Percentiles rank a stretch among this genome's conserved stretches.
These are phyloP conservation scores for Podocnemis expansa DNA, from an alignment of 2,113 vertebrate species.

Conservation along the genomic window DNA sequence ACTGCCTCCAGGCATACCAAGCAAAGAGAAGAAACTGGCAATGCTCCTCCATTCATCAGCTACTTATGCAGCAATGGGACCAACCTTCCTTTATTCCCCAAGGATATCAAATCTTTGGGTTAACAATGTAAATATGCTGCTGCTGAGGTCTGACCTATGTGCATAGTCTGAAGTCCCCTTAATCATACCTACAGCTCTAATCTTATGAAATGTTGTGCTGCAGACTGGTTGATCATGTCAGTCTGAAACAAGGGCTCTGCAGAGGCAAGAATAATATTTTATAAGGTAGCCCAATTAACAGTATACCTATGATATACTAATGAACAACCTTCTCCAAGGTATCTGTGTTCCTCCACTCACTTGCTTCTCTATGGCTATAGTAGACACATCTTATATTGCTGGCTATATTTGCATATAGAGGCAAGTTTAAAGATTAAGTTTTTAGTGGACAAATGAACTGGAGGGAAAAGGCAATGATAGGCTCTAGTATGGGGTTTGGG, in stretches of 20 bases:
- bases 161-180: background rate
- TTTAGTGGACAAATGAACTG: background rate
- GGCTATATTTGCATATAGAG: background rate
- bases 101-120: conserved; percentile 37
- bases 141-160: background rate
- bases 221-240: background rate
- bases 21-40: conserved; percentile 25
- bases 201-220: background rate
- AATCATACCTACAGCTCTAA: background rate
- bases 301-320: background rate
- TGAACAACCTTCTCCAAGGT: background rate
- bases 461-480: background rate
- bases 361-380: background rate
- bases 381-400: background rate
- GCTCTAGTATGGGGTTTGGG: background rate
- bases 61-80: conserved; percentile 11
- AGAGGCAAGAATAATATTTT: background rate
- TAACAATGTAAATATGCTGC: background rate
- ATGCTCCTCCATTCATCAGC: conserved; percentile 31
- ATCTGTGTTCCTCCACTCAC: background rate
- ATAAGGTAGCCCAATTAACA: background rate
- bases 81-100: background rate
- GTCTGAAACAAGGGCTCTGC: background rate
- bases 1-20: background rate
- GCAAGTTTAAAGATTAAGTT: background rate